Evolutionary conservation across 2,797 vertebrate species (phyloP).

Genomic region (Astyanax mexicanus): DNA sequence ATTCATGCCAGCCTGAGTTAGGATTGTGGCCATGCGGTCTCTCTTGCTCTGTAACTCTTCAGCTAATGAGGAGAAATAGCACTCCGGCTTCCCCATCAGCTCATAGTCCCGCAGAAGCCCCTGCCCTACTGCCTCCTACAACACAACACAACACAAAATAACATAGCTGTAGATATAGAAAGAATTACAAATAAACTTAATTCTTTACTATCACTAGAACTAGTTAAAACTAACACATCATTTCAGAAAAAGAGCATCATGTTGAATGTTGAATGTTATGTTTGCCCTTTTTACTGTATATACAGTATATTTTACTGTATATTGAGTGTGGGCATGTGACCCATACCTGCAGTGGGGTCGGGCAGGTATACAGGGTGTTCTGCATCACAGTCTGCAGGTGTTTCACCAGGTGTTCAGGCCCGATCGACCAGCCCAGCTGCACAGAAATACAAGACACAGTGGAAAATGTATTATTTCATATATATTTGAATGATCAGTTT

Average conservation of each 20-base stretch:
- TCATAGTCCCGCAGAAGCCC: slow-evolving; percentile 84
- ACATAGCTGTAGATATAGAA: not conserved
- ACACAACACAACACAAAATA: slow-evolving; percentile 4
- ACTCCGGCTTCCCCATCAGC: slow-evolving; percentile 87
- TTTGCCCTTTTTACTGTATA: no score
- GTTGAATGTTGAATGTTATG: no score
- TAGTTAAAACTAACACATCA: no score
- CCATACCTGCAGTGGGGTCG: slow-evolving; percentile 91
- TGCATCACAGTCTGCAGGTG: slow-evolving; percentile 96
- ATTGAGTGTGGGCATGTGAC: not conserved
- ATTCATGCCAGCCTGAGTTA: slow-evolving; percentile 84
- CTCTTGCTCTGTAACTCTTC: slow-evolving; percentile 89
- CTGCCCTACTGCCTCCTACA: slow-evolving; percentile 91
- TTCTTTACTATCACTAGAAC: not conserved
- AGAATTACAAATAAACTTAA: not conserved
- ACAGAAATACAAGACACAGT: slow-evolving; percentile 27
- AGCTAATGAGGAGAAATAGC: slow-evolving; percentile 90
- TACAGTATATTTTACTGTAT: no score
- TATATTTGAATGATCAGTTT: no score
- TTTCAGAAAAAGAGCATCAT: no score
- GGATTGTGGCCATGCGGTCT: slow-evolving; percentile 84
- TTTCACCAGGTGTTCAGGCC: slow-evolving; percentile 89
- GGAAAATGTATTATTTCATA: not conserved
- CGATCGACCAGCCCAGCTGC: slow-evolving; percentile 95
- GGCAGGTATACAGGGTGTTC: slow-evolving; percentile 89